Base-by-base conservation (phyloP, 2,888 invertebrate species). In the Arrhopalites spinosus region DNA sequence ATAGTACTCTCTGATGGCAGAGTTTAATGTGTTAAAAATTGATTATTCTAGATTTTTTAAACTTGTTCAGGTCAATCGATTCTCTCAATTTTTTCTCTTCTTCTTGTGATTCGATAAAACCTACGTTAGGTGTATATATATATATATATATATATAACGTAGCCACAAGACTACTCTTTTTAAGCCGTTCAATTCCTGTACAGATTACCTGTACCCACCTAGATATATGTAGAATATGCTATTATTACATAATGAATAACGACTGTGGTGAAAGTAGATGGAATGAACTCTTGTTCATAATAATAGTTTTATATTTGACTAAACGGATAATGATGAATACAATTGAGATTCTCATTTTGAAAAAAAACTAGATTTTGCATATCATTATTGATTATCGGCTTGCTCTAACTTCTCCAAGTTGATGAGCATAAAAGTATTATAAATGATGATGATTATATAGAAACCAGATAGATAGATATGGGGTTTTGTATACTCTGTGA, bases 311-410 rank as follows among this genome's bases (percentile, higher is more conserved):
- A 50, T 50, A 50, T 17, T 50, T 3, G 11, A 7, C 23, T 59
- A 59, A 53, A 69, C 45, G 29, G 36, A 70, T 70, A 43, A 30
- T 70, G 70, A 56, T 59, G 29, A 50, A 30, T 59, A 70, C 30
- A 23, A 70, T 56, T 70, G 36, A 11, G 36, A 36, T 36, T 30
- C 69, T 70, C 23, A 27, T 11, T 53, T 56, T 30, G 30, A 30
- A 59, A 7, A n/a, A n/a, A 70, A 70, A 70, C 70, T 59, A 70
- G 70, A 70, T 70, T 56, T 70, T 27, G 43, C 43, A 23, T 36
- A 59, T 43, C 70, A 59, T 59, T 59, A 59, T 70, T 70, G 56
- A 70, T 70, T 70, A 59, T 59, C 59, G 59, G 27, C 30, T 70
- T 8, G 29, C 53, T 30, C 59, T 30, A n/a, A 30, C n/a, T 56